Percentiles rank a stretch among this genome's conserved stretches.
These are phyloP conservation scores for Achroia grisella DNA, from an alignment of 1,140 invertebrate genomes.

Conservation along the genomic window DNA sequence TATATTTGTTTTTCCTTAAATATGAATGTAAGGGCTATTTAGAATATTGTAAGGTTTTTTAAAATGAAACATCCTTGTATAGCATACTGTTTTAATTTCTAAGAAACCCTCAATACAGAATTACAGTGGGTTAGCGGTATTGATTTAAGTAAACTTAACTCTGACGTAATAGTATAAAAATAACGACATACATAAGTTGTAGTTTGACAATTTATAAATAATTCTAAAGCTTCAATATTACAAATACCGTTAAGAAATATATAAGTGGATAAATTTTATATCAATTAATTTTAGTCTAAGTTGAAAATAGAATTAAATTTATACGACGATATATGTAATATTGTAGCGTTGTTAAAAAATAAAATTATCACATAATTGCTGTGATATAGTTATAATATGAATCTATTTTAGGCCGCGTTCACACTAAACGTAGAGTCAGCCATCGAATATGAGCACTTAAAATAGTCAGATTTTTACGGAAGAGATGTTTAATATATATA, in stretches of 20 bases:
- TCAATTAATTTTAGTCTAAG: conserved; percentile 10
- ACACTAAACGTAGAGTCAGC: too few species aligned
- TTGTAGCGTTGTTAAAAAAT: conserved; percentile 22
- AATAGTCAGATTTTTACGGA: too few species aligned
- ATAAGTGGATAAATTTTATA: conserved; percentile 1
- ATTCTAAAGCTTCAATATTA: conserved; percentile 31
- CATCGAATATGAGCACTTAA: too few species aligned
- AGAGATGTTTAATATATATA: too few species aligned
- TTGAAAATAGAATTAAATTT: conserved; percentile 11
- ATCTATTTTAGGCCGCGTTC: conserved; percentile 28
- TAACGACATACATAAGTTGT: conserved; percentile 52
- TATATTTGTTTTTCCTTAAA: too few species aligned
- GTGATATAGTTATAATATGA: conserved; percentile 30
- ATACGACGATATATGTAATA: conserved; percentile 26
- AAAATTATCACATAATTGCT: conserved; percentile 33
- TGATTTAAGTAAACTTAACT: conserved; percentile 67
- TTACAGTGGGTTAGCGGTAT: conserved; percentile 66
- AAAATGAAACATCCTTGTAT: conserved; percentile 64
- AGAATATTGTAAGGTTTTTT: too few species aligned
- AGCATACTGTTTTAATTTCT: conserved; percentile 73
- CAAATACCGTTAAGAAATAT: conserved; percentile 29
- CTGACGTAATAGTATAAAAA: conserved; percentile 67
- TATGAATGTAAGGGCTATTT: too few species aligned
- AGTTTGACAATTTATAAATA: conserved; percentile 43
- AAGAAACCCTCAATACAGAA: conserved; percentile 71